These are phyloP conservation scores for Eulacestoma nigropectus DNA, from an alignment of 2,113 vertebrate species.

Conservation along the genomic window DNA sequence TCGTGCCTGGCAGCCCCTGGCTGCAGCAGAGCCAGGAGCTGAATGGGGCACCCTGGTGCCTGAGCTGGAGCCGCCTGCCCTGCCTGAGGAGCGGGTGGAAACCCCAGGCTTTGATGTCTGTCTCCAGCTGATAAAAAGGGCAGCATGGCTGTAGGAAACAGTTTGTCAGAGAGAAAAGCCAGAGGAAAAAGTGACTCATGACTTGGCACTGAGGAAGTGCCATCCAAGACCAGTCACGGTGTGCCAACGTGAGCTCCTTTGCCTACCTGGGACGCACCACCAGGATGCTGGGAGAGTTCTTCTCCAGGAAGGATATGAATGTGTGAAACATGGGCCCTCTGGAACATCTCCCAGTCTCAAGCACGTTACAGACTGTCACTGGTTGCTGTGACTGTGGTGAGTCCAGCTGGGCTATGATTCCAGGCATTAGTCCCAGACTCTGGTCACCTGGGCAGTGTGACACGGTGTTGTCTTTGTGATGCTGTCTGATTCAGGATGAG, in stretches of 20 bases:
- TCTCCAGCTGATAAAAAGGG: background rate
- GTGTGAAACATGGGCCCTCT: background rate
- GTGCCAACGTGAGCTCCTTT: background rate
- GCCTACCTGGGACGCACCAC: background rate
- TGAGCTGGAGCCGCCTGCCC: background rate
- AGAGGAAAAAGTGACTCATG: conserved; percentile 8
- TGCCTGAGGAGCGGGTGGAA: background rate
- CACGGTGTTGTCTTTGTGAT: background rate
- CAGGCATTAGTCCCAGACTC: background rate
- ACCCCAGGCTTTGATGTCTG: background rate
- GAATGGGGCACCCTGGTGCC: background rate
- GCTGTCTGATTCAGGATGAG: background rate
- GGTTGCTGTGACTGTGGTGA: background rate
- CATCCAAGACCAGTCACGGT: background rate
- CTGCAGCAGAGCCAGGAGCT: background rate
- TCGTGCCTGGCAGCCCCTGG: accelerated
- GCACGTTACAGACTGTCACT: accelerated
- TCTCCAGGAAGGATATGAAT: accelerated
- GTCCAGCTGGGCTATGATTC: background rate
- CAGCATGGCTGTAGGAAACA: background rate
- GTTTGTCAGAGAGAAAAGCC: background rate
- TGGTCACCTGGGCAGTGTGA: background rate
- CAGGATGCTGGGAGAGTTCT: background rate
- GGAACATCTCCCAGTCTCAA: background rate
- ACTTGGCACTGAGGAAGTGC: background rate